Percentiles rank a stretch among this genome's conserved stretches.
Evolutionary conservation across 2,113 vertebrate species (phyloP).

Genomic region (Ginglymostoma cirratum): DNA sequence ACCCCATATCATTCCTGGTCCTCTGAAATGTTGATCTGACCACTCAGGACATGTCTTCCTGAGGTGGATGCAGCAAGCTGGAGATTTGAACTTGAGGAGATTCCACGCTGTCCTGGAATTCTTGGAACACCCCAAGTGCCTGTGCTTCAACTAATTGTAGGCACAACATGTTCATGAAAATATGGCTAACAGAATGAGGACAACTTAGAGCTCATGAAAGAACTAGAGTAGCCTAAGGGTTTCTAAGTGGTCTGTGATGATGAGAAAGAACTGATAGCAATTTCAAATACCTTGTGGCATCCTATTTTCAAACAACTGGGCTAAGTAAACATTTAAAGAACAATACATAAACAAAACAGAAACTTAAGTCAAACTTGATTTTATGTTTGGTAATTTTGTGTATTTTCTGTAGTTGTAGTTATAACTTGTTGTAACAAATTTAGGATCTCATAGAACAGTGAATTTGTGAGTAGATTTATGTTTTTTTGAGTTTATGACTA

Average conservation of each 20-base stretch:
- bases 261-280: neutral
- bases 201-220: neutral
- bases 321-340: neutral
- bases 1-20: no score
- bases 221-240: neutral
- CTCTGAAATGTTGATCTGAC: no score
- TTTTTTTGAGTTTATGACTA: slow-evolving; percentile 54
- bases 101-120: neutral
- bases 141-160: no score
- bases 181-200: neutral
- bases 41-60: no score
- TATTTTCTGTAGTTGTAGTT: neutral
- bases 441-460: neutral
- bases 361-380: neutral
- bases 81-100: neutral
- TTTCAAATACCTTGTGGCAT: neutral
- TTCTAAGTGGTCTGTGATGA: neutral
- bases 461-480: neutral
- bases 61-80: no score
- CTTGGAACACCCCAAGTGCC: neutral
- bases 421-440: neutral
- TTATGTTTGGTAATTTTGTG: neutral
- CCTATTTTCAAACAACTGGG: neutral
- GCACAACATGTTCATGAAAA: no score
- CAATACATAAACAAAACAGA: neutral